These are phyloP conservation scores for Botia almorhae DNA, from an alignment of 2,797 vertebrate genomes.

Conservation along the genomic window DNA sequence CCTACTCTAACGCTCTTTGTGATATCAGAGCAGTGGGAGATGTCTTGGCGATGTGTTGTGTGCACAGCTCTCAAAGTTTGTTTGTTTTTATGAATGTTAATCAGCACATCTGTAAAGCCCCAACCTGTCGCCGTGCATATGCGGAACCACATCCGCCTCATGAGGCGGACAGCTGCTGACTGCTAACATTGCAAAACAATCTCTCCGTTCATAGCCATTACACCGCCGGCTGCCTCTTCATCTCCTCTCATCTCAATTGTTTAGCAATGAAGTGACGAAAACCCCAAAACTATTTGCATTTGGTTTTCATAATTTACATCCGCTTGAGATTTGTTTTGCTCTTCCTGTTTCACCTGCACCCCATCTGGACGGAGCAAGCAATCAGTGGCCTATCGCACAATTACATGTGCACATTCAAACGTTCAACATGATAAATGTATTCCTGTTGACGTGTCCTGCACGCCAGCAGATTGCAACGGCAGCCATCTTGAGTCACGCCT, in stretches of 20 bases:
- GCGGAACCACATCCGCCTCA: constrained; percentile 29
- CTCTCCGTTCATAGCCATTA: constrained; percentile 47
- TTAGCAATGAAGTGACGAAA: constrained; percentile 45
- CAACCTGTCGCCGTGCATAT: constrained; percentile 40
- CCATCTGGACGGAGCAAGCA: neutral
- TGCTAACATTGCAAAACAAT: constrained; percentile 37
- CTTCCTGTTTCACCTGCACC: neutral
- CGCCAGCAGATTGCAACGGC: constrained; percentile 16
- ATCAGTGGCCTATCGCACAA: neutral
- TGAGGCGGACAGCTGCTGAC: constrained; percentile 40
- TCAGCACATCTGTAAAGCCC: constrained; percentile 51
- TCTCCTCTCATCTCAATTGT: constrained; percentile 31
- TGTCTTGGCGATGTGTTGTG: constrained; percentile 13
- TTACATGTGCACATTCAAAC: neutral
- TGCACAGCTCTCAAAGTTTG: constrained; percentile 50
- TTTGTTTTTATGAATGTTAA: constrained; percentile 63
- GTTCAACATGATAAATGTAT: neutral
- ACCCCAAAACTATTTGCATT: constrained; percentile 28
- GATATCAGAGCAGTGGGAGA: constrained; percentile 42
- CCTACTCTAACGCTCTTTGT: constrained; percentile 34
- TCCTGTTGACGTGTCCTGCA: constrained; percentile 1
- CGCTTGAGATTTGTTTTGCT: constrained; percentile 21
- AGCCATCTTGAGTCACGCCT: constrained; percentile 52
- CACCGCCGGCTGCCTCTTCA: constrained; percentile 29
- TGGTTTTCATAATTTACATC: constrained; percentile 36